These are phyloP conservation scores for Ceraclea dissimilis DNA, from an alignment of 2,888 invertebrate genomes.

Conservation along the genomic window DNA sequence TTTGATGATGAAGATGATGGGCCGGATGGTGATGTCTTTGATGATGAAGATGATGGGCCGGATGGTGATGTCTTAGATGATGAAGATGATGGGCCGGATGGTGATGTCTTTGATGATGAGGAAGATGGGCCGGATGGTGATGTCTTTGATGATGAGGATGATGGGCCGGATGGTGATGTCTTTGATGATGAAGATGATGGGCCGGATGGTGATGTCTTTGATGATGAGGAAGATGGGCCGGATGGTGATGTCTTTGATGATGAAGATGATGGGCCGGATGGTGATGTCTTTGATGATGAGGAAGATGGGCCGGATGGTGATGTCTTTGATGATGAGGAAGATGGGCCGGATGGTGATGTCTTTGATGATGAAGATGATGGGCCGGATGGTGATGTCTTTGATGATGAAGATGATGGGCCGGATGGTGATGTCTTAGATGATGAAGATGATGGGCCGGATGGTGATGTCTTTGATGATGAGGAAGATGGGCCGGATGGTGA, in stretches of 20 bases:
- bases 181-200: neutral
- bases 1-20: neutral
- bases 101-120: slow-evolving; percentile 33
- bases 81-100: neutral
- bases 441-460: neutral
- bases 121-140: neutral
- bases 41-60: neutral
- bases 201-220: neutral
- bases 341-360: neutral
- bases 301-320: neutral
- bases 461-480: slow-evolving; percentile 30
- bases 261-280: too few relatives aligned
- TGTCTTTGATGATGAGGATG: neutral
- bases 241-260: neutral
- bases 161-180: neutral
- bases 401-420: neutral
- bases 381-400: neutral
- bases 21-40: neutral
- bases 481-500: neutral
- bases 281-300: too few relatives aligned
- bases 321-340: too few relatives aligned
- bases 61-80: slow-evolving; percentile 3
- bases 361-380: neutral
- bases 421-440: slow-evolving; percentile 3
- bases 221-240: neutral